Evolutionary conservation across 2,113 vertebrate species (phyloP).

Genomic region (Gobiocypris rarus): DNA sequence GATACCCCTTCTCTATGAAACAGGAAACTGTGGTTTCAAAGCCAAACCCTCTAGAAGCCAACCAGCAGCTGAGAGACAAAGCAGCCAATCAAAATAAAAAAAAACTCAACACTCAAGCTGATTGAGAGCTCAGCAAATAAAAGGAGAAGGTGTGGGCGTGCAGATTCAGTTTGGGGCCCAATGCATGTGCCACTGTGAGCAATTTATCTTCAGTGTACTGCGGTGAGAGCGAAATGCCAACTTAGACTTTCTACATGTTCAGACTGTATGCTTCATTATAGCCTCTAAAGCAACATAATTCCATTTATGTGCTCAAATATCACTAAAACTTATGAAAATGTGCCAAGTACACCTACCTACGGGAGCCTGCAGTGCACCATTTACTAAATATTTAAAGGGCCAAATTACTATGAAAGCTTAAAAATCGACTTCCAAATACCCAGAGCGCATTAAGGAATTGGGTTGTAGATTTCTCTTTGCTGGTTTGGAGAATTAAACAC

Average conservation of each 20-base stretch:
- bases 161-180: constrained; percentile 5
- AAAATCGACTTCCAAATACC: neutral
- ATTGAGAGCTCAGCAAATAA: neutral
- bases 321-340: neutral
- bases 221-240: neutral
- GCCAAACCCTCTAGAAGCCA: constrained; percentile 44
- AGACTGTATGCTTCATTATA: neutral
- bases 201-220: neutral
- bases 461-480: neutral
- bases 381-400: neutral
- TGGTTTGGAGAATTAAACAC: neutral
- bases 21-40: constrained; percentile 60
- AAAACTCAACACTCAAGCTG: neutral
- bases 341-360: constrained; percentile 1
- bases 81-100: constrained; percentile 46
- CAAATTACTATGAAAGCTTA: neutral
- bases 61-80: constrained; percentile 20
- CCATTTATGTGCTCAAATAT: constrained; percentile 21
- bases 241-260: constrained; percentile 3
- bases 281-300: constrained; percentile 17
- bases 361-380: neutral
- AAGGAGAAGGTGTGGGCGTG: constrained; percentile 4
- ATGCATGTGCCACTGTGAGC: neutral
- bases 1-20: constrained; percentile 46
- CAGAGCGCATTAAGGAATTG: neutral